Conservation (phyloP, 2,113 vertebrate species). For the Tachysurus fulvidraco region DNA sequence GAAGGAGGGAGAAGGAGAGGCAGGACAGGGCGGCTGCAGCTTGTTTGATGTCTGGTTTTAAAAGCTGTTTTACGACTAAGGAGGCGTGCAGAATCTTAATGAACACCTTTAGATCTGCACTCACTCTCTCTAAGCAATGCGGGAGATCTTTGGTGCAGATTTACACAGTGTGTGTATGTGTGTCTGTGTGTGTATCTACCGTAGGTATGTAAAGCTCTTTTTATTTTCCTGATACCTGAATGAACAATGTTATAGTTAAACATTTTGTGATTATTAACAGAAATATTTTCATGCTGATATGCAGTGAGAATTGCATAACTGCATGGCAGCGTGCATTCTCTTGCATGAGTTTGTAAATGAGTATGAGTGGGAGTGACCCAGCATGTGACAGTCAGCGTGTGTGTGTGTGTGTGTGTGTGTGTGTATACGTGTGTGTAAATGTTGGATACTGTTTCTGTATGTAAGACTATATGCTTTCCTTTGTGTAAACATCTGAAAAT, state of each 20-base stretch:
- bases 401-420: conserved; percentile 32
- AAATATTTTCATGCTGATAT: conserved; percentile 22
- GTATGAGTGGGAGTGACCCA: conserved; percentile 61
- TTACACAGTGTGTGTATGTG: background rate
- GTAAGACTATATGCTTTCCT: conserved; percentile 19
- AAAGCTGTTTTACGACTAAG: conserved; percentile 65
- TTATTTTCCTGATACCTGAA: conserved; percentile 36
- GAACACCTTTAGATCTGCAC: conserved; percentile 33
- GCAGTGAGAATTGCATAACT: conserved; percentile 42
- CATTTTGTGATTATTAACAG: background rate
- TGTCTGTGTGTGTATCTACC: background rate
- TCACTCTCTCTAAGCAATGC: conserved; percentile 9
- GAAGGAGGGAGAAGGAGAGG: conserved; percentile 36
- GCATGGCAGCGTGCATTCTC: conserved; percentile 49
- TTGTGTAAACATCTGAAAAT: conserved; percentile 34
- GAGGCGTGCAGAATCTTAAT: conserved; percentile 58
- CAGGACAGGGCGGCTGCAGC: conserved; percentile 57
- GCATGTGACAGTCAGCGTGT: conserved; percentile 18
- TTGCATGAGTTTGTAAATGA: conserved; percentile 54
- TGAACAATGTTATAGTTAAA: conserved; percentile 37
- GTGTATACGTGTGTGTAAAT: conserved; percentile 22
- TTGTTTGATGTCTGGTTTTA: conserved; percentile 52
- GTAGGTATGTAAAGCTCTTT: background rate
- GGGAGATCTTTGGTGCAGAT: conserved; percentile 1
- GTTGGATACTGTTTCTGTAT: conserved; percentile 28